Evolutionary conservation across 2,888 invertebrate species (phyloP), one percentile per base, ranked within the genome.

Genomic region (Anodontia alba): DNA sequence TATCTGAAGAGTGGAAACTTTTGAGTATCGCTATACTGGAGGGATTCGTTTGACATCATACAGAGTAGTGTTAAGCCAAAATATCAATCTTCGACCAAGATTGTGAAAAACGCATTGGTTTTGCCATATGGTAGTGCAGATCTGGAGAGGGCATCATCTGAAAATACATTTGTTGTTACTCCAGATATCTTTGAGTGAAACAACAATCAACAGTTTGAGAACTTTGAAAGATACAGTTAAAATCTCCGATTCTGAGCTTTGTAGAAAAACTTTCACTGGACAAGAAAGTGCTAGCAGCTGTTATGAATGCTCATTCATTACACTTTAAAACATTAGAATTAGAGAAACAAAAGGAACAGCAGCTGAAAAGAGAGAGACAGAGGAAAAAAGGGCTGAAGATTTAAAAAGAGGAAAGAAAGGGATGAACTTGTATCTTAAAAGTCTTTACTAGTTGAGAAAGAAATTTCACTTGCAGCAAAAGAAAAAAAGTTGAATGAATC

Each of bases 51-150:
- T 42, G 15, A 42, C 42, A 42, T 12, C 36, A 36, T 10, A 42
- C 42, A 42, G 42, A 42, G 42, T 42, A 15, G 15, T 42, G 42
- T 7, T 42, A 42, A 42, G 42, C 42, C 15, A 42, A 42, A 42
- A 7, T 42, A 42, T 15, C 42, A 42, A 42, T 66, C n/a, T 20
- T 42, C 36, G 38, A 10, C n/a, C 5, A 8, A 36, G 20, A 17
- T 36, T 5, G 67, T 78, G 29, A 80, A 78, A 38, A 74, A 72
- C 20, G 80, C 76, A 20, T 43, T 80, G 5, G 77, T 80, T n/a
- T 43, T 80, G 36, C 70, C 83, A n/a, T 78, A 83, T 77, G 78
- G 76, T 29, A 83, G 78, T 73, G 78, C 66, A 51, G 76, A 83
- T 76, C 69, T 78, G 46, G 75, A 81, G 62, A 78, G 76, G 20